These are phyloP conservation scores for Matsumyia berberina DNA, from an alignment of 2,888 invertebrate species.

Conservation along the genomic window DNA sequence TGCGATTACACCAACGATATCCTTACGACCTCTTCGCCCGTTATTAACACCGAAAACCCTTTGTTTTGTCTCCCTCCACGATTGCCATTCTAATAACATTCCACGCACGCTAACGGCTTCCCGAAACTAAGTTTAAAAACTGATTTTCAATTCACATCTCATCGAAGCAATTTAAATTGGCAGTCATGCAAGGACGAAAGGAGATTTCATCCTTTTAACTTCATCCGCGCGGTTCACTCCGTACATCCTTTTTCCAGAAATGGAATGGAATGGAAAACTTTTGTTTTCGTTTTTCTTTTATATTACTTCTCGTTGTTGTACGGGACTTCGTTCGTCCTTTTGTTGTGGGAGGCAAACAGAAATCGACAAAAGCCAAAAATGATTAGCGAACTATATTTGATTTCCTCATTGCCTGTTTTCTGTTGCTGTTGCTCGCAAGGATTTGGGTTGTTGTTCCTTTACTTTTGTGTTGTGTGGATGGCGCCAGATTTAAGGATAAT, in stretches of 20 bases:
- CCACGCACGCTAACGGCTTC: not conserved
- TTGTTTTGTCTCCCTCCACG: not conserved
- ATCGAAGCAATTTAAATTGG: slow-evolving; percentile 18
- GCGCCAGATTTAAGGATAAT: slow-evolving; percentile 66
- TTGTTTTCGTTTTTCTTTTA: slow-evolving; percentile 27
- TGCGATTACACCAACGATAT: not conserved
- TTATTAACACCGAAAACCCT: not conserved
- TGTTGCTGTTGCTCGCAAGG: too few species aligned
- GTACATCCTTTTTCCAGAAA: not conserved
- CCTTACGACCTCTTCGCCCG: not conserved
- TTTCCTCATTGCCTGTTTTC: slow-evolving; percentile 55
- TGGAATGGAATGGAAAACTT: slow-evolving; percentile 15
- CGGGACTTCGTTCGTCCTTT: not conserved
- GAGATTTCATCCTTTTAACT: slow-evolving; percentile 34
- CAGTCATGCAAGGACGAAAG: not conserved
- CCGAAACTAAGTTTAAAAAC: not conserved
- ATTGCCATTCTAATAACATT: not conserved
- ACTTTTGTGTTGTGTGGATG: slow-evolving; percentile 22
- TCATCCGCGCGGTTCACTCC: slow-evolving; percentile 28
- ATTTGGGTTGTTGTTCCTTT: slow-evolving; percentile 1
- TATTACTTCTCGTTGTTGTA: slow-evolving; percentile 26
- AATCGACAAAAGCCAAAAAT: slow-evolving; percentile 37
- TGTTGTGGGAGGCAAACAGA: slow-evolving; percentile 3
- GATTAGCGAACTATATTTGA: slow-evolving; percentile 49
- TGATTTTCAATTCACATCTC: slow-evolving; percentile 21